Evolutionary conservation across 2,888 invertebrate species (phyloP).

Genomic region (Leuctra nigra): DNA sequence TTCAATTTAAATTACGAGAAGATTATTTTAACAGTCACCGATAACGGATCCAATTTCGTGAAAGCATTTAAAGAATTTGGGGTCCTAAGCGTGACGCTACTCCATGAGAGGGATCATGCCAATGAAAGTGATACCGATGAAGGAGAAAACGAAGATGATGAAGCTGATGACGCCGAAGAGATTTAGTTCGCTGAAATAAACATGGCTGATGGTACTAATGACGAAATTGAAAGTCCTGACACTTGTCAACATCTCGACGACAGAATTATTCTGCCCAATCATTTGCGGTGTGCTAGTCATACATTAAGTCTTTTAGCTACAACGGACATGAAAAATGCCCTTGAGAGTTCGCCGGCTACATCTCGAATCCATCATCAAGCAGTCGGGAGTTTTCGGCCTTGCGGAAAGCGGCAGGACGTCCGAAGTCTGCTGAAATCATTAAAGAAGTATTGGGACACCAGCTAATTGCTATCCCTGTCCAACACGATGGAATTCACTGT

Average conservation of each 20-base stretch:
- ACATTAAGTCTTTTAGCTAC: neutral
- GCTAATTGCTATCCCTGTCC: neutral
- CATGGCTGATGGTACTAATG: too few species aligned
- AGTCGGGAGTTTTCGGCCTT: neutral
- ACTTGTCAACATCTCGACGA: too few species aligned
- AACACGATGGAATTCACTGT: neutral
- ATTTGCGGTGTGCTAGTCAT: neutral
- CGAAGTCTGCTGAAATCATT: neutral
- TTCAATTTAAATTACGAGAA: neutral
- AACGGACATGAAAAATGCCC: neutral
- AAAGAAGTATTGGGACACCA: neutral
- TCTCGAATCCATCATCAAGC: neutral
- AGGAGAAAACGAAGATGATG: too few species aligned
- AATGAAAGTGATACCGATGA: neutral
- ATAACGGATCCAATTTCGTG: constrained; percentile 7
- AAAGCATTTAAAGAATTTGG: constrained; percentile 10
- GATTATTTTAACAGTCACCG: constrained; percentile 1
- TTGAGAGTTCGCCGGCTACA: neutral
- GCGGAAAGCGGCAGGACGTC: neutral
- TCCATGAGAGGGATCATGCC: too few species aligned
- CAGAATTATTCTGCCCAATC: neutral
- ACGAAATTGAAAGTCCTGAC: too few species aligned
- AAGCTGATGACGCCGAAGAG: too few species aligned
- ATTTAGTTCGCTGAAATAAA: too few species aligned
- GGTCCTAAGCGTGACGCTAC: neutral